Evolutionary conservation across 2,797 vertebrate genomes (phyloP).

Genomic region (Phylloscopus collybita): DNA sequence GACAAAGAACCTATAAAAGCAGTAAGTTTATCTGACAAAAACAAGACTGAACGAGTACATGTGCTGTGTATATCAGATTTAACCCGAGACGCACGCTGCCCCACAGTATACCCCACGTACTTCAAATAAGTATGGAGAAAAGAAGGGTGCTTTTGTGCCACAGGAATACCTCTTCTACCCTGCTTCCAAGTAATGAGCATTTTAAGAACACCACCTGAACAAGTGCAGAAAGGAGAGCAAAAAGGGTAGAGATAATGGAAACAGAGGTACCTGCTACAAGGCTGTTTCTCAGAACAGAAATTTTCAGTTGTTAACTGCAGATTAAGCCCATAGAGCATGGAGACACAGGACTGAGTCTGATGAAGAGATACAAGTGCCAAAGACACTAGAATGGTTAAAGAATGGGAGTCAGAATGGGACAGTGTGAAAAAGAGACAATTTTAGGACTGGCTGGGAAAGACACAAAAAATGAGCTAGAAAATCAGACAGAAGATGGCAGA

Average conservation of each 20-base stretch:
- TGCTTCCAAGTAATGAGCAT: background rate
- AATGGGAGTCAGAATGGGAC: background rate
- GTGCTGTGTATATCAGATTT: background rate
- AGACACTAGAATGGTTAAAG: background rate
- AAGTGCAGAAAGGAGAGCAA: background rate
- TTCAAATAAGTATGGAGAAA: background rate
- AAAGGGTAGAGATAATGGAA: background rate
- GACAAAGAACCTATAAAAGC: background rate
- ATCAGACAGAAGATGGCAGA: background rate
- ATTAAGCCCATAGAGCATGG: background rate
- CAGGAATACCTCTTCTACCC: background rate
- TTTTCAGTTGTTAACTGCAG: background rate
- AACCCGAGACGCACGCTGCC: background rate
- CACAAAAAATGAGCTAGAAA: background rate
- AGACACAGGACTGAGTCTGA: background rate
- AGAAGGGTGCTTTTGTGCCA: background rate
- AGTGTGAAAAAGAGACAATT: background rate
- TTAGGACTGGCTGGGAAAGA: background rate
- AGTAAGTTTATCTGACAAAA: background rate
- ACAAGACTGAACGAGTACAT: background rate
- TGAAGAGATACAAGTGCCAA: background rate
- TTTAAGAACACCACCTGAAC: background rate
- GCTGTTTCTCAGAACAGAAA: background rate
- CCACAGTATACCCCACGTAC: too few species aligned
- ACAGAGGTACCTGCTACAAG: background rate